Evolutionary conservation across 2,113 vertebrate genomes (phyloP).

Genomic region (Pogona vitticeps): DNA sequence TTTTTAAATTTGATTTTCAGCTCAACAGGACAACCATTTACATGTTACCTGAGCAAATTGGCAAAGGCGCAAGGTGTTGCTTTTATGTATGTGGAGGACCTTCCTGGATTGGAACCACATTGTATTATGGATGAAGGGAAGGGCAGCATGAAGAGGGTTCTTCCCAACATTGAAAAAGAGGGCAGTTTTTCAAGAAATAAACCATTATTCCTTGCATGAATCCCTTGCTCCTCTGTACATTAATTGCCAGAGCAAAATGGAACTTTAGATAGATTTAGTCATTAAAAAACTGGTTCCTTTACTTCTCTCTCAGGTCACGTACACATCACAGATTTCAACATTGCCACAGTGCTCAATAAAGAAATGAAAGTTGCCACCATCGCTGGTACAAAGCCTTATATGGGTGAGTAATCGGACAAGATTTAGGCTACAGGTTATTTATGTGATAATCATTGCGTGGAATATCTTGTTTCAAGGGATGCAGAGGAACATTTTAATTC

Average conservation of each 20-base stretch:
- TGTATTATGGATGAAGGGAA: not conserved
- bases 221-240: not conserved
- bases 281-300: conserved; percentile 5
- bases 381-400: conserved; percentile 97
- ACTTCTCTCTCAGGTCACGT: conserved; percentile 83
- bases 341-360: conserved; percentile 87
- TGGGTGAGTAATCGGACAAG: conserved; percentile 80
- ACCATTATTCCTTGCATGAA: not conserved
- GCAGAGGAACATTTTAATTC: not conserved
- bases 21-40: not conserved
- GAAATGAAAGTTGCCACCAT: conserved; percentile 87
- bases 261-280: not conserved
- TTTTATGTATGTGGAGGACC: not conserved
- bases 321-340: conserved; percentile 97
- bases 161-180: no score
- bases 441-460: accelerated
- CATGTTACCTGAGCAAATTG: not conserved
- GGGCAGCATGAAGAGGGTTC: not conserved
- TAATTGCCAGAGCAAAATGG: not conserved
- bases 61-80: not conserved
- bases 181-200: no score
- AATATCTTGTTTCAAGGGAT: not conserved
- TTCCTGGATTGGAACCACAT: not conserved
- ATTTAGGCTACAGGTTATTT: accelerated
- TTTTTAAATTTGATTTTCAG: not conserved